Percentiles rank a stretch among this genome's conserved stretches.
Evolutionary conservation across 2,888 invertebrate genomes (phyloP).

Genomic region (Leptinotarsa juncta): DNA sequence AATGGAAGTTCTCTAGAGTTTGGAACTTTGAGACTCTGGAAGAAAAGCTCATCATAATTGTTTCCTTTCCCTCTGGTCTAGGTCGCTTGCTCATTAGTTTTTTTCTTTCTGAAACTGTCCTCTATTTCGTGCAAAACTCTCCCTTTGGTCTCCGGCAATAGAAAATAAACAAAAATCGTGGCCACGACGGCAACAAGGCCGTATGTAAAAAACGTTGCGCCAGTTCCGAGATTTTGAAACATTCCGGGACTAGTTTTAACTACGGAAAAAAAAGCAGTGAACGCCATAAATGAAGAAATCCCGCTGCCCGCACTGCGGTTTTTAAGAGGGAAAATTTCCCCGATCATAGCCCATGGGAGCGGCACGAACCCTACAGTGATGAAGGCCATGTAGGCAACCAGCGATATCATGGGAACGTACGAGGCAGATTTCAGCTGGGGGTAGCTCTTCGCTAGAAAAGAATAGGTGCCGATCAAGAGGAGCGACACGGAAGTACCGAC

Average conservation of each 20-base stretch:
- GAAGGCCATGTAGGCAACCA: conserved; percentile 72
- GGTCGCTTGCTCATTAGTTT: not conserved
- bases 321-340: conserved; percentile 74
- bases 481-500: conserved; percentile 73
- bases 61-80: not conserved
- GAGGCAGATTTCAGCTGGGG: conserved; percentile 52
- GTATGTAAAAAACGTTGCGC: conserved; percentile 74
- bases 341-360: conserved; percentile 81
- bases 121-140: conserved; percentile 78
- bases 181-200: conserved; percentile 72
- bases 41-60: too few relatives aligned
- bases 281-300: conserved; percentile 74
- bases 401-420: conserved; percentile 62
- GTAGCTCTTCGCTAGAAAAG: conserved; percentile 45
- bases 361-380: conserved; percentile 67
- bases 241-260: conserved; percentile 76
- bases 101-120: conserved; percentile 65
- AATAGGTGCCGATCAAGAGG: conserved; percentile 50
- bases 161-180: conserved; percentile 70
- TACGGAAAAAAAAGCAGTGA: conserved; percentile 73
- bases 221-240: conserved; percentile 70
- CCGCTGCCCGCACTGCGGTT: conserved; percentile 75
- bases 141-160: conserved; percentile 77
- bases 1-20: too few relatives aligned
- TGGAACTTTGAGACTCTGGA: too few relatives aligned